Conservation (phyloP, 2,113 vertebrate genomes). For the Colinus virginianus region DNA sequence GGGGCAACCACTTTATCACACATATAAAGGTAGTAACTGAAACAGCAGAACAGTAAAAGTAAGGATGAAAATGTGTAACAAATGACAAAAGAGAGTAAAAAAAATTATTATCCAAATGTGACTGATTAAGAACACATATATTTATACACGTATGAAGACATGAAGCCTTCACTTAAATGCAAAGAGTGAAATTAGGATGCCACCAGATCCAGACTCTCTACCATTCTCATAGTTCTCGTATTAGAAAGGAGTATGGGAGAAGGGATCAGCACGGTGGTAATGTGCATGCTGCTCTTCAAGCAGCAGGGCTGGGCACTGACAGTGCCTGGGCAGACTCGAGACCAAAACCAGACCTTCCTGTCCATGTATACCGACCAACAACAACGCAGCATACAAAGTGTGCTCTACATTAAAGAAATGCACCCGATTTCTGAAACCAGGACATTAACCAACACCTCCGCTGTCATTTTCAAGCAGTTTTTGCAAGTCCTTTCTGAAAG, state of each 20-base stretch:
- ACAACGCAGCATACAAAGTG: neutral
- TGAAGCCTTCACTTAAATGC: neutral
- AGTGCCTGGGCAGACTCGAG: neutral
- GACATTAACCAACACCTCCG: neutral
- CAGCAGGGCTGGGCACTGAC: neutral
- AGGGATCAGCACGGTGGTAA: neutral
- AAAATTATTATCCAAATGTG: neutral
- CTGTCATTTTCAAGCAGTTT: neutral
- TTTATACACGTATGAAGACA: neutral
- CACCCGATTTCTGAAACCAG: slow-evolving; percentile 9
- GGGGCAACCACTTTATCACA: slow-evolving; percentile 98
- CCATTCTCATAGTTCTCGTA: neutral
- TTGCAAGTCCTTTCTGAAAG: neutral
- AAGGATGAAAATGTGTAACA: slow-evolving; percentile 1
- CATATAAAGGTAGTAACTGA: slow-evolving; percentile 95
- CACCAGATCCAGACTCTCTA: neutral
- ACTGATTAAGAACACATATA: neutral
- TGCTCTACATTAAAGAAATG: neutral
- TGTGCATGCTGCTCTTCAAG: neutral
- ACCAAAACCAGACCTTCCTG: neutral
- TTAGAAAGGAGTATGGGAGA: neutral
- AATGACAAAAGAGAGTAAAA: neutral
- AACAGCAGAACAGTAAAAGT: slow-evolving; percentile 56
- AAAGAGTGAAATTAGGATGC: neutral
- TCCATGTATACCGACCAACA: fast-evolving